Evolutionary conservation across 2,113 vertebrate species (phyloP).

Genomic region (Myotis yumanensis): DNA sequence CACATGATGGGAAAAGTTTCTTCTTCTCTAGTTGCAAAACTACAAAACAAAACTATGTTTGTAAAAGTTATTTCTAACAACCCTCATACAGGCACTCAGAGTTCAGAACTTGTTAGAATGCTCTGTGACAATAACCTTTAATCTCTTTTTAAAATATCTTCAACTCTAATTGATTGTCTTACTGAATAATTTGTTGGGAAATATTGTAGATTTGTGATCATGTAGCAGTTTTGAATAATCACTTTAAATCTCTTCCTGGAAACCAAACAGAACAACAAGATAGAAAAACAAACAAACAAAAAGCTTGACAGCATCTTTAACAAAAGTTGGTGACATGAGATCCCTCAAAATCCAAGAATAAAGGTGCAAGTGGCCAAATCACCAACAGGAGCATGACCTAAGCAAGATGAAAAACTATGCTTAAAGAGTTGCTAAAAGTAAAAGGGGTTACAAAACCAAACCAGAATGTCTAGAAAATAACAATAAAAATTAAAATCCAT

Average conservation of each 20-base stretch:
- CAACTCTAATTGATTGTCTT: background rate
- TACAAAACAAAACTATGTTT: background rate
- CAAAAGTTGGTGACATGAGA: background rate
- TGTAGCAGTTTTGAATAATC: background rate
- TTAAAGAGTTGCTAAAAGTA: background rate
- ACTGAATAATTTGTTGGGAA: background rate
- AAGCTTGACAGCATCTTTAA: background rate
- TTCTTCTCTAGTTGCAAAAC: background rate
- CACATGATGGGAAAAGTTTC: too few species aligned
- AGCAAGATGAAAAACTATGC: background rate
- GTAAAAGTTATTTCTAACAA: background rate
- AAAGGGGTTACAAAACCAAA: background rate
- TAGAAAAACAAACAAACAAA: background rate
- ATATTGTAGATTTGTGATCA: background rate
- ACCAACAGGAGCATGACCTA: background rate
- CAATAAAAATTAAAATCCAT: background rate
- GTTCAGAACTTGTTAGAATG: background rate
- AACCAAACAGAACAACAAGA: background rate
- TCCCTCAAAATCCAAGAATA: background rate
- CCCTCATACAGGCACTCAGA: background rate
- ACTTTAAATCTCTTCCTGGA: background rate
- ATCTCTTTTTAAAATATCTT: background rate
- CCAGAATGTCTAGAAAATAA: conserved; percentile 25
- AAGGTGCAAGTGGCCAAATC: background rate
- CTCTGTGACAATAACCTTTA: background rate